Base-by-base conservation (phyloP, 2,888 invertebrate genomes). In the Drosophila flavopinicola region DNA sequence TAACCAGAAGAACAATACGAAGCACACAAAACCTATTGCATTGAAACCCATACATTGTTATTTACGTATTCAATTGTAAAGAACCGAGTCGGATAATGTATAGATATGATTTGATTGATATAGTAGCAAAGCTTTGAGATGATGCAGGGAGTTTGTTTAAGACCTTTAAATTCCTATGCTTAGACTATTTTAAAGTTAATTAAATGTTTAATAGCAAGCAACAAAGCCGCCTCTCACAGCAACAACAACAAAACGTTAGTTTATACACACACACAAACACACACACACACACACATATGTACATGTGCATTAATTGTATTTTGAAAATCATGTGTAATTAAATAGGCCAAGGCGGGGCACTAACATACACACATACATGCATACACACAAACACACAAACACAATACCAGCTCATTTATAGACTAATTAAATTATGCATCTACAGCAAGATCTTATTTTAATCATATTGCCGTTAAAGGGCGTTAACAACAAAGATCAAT, bases 401-500 rank as follows among this genome's bases (percentile, higher is more conserved):
- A 52, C 15, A 37, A 37, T 23, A 64, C 38, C 39, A 60, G 57
- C 51, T 58, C 66, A 70, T 74, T 67, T 66, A 64, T 79, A 73
- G 68, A 47, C 57, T 72, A 76, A 75, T 70, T 63, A 45, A 63
- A 67, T 54, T 44, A 66, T 61, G 65, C 38, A 56, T 39, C 49
- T 48, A 30, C 23, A 51, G 27, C 35, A 51, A 44, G 32, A 59
- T 47, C 32, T 51, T 25, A 53, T 66, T 35, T 44, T 41, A 66
- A 44, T 25, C 47, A 25, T 39, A 47, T 25, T 59, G 47, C 45
- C 49, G 49, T 42, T 44, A 24, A 52, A 44, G 27, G 48, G 29
- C 44, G 42, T 61, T 56, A 53, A 29, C 30, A 29, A 29, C 17
- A 24, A 48, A 45, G 9, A 51, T 23, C 30, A 20, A 35, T 51